A percentile compares a stretch with the other conserved stretches of the same genome.
Conservation (phyloP, 2,113 vertebrate genomes). For the Corythoichthys intestinalis region DNA sequence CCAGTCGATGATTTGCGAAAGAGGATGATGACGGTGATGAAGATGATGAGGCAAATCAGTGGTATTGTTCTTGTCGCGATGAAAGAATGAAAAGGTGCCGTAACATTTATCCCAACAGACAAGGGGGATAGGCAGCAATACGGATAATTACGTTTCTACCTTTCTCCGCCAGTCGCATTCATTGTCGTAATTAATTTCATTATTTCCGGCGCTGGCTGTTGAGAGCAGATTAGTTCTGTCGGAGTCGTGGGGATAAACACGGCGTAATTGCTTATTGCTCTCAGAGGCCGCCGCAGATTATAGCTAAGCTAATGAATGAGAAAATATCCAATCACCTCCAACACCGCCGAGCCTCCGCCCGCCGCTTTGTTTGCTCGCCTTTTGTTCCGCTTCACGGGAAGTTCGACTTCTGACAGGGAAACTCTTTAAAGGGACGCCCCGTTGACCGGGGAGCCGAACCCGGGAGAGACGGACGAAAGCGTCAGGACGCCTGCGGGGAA, state of each 20-base stretch:
- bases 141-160: conserved; percentile 72
- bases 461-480: background rate
- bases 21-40: background rate
- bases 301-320: conserved; percentile 55
- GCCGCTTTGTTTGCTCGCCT: conserved; percentile 12
- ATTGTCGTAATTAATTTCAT: conserved; percentile 72
- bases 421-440: background rate
- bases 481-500: background rate
- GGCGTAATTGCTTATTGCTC: conserved; percentile 65
- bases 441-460: background rate
- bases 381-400: conserved; percentile 10
- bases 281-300: conserved; percentile 55
- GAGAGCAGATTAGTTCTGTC: conserved; percentile 67
- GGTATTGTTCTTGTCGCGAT: conserved; percentile 2
- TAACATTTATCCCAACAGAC: conserved; percentile 28
- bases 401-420: background rate
- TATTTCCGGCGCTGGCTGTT: conserved; percentile 67
- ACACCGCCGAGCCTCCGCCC: conserved; percentile 26
- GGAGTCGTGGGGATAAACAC: conserved; percentile 61
- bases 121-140: conserved; percentile 10
- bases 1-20: background rate
- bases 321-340: conserved; percentile 63
- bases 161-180: conserved; percentile 60
- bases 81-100: conserved; percentile 18
- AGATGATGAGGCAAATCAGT: background rate